phyloP scores from a whole-genome alignment of 2,113 vertebrate genomes.

The Prolemur simus region DNA sequence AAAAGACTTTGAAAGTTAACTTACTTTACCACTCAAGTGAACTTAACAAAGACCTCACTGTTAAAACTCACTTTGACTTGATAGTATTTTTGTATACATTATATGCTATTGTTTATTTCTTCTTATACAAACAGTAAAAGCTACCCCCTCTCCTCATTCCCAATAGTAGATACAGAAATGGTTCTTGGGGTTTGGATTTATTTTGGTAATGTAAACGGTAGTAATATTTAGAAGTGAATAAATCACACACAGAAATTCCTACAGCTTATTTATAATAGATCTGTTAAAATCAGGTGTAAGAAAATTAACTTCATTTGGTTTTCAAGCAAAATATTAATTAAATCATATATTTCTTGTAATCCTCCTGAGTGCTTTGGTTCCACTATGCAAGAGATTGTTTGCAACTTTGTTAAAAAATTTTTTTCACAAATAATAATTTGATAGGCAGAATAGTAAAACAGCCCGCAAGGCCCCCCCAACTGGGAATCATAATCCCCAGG shows the following conservation, averaged over 20 bases:
- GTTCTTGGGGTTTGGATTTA: background rate
- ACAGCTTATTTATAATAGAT: background rate
- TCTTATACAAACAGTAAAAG: background rate
- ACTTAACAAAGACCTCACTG: background rate
- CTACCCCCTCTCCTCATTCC: no score
- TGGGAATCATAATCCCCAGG: background rate
- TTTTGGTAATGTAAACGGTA: background rate
- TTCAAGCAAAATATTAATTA: conserved; percentile 41
- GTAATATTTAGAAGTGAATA: background rate
- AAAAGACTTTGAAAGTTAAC: background rate
- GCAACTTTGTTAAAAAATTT: background rate
- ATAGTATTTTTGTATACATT: background rate
- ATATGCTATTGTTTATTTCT: background rate
- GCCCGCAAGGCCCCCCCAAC: background rate
- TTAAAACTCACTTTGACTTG: background rate
- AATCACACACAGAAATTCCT: background rate
- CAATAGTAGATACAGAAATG: background rate
- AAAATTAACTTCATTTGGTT: conserved; percentile 20
- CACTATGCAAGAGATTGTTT: background rate
- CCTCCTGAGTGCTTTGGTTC: background rate
- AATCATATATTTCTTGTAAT: background rate
- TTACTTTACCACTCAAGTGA: background rate
- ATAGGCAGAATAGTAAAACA: background rate
- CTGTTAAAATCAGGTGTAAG: background rate
- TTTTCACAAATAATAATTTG: background rate